Percentiles rank a stretch among this genome's conserved stretches.
Evolutionary conservation across 2,888 invertebrate genomes (phyloP).

Genomic region (Lepas anatifera): DNA sequence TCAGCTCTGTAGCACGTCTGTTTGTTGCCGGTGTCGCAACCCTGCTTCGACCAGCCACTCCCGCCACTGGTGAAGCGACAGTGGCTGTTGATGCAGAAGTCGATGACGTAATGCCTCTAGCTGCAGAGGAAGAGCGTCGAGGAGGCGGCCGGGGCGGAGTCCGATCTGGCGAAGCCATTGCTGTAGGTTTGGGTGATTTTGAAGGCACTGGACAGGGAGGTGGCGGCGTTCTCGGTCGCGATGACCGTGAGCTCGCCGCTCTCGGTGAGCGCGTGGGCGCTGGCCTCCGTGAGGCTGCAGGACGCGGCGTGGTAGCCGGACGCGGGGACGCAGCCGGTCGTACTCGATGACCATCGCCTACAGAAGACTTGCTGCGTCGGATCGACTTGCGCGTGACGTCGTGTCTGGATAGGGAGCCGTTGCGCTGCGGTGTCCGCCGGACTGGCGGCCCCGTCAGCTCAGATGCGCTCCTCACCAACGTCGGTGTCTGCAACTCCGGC

Average conservation of each 20-base stretch:
- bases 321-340: not conserved
- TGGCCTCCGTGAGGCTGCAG: too few species aligned
- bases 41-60: not conserved
- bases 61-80: not conserved
- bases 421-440: slow-evolving; percentile 1
- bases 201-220: too few species aligned
- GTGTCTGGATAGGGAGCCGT: not conserved
- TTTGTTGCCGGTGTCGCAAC: not conserved
- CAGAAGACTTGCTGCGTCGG: slow-evolving; percentile 8
- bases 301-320: too few species aligned
- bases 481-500: not conserved
- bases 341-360: not conserved
- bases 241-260: too few species aligned
- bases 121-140: not conserved
- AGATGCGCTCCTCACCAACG: not conserved
- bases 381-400: slow-evolving; percentile 1
- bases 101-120: too few species aligned
- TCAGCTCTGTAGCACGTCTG: not conserved
- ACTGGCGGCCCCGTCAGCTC: not conserved
- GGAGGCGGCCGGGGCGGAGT: slow-evolving; percentile 4
- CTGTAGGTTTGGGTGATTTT: too few species aligned
- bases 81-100: too few species aligned
- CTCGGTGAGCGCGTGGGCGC: too few species aligned
- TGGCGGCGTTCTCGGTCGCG: too few species aligned
- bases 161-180: too few species aligned